Evolutionary conservation across 2,888 invertebrate genomes (phyloP), one percentile per base, ranked within the genome.

Genomic region (Microlaimidae sp.): DNA sequence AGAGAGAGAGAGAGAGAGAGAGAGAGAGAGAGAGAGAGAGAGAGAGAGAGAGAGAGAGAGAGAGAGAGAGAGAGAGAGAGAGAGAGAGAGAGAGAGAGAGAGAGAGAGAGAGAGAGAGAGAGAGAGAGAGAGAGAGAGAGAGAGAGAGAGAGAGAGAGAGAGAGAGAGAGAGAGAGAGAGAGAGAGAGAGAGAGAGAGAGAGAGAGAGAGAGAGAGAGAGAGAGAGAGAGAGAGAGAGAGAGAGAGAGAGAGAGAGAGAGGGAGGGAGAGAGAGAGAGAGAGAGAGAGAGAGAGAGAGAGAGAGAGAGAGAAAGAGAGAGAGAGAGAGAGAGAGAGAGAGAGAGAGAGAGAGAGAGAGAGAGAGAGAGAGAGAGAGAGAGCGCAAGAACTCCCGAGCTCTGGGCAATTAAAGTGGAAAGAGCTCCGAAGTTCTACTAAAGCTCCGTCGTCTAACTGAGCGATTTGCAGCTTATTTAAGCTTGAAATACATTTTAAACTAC

Each of bases 311-410:
- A 25, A 13, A 26, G 21, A 48, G 49, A 25, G 49, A 27, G 27
- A 48, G 49, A 25, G 49, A 27, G 27, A 48, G 49, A 25, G 49
- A 27, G 49, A 48, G 49, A 25, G 49, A 26, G 21, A 27, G 49
- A 25, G 49, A 27, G 27, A 48, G 49, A 25, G 49, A 27, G 49
- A 48, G 49, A 25, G 49, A 26, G 21, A 48, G 27, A 25, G 49
- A 26, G 21, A 26, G 27, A 25, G 49, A 26, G 21, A 26, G 27
- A 25, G 49, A 26, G 49, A 27, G 27, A 25, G 49, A 26, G 21
- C 21, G 49, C 24, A 46, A 42, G 38, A 47, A 53, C 5, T 26
- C 40, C 21, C n/a, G n/a, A n/a, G n/a, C n/a, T n/a, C n/a, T n/a
- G n/a, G n/a, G n/a, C n/a, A n/a, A n/a, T n/a, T n/a, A n/a, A n/a